Evolutionary conservation across 2,888 invertebrate genomes (phyloP).

Genomic region (Athalia cordata): DNA sequence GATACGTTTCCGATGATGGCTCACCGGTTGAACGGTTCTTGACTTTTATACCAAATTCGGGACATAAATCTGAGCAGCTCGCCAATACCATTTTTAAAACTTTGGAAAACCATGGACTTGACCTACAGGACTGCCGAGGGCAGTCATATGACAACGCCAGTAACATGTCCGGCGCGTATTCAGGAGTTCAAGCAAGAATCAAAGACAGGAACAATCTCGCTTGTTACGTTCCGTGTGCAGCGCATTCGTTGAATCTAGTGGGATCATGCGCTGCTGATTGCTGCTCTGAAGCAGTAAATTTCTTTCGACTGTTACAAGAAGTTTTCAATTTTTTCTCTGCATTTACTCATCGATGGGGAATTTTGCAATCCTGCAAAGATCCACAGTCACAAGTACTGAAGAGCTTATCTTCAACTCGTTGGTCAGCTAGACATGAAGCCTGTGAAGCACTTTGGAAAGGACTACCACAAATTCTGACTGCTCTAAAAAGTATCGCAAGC

Average conservation of each 20-base stretch:
- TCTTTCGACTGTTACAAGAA: constrained; percentile 55
- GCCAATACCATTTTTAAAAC: constrained; percentile 12
- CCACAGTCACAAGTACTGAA: constrained; percentile 19
- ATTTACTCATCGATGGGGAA: constrained; percentile 55
- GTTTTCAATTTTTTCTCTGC: constrained; percentile 56
- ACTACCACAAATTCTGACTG: constrained; percentile 22
- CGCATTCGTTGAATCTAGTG: constrained; percentile 58
- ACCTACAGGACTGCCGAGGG: constrained; percentile 50
- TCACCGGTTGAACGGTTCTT: constrained; percentile 9
- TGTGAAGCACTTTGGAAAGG: constrained; percentile 14
- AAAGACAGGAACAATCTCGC: constrained; percentile 51
- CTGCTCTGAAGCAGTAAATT: constrained; percentile 52
- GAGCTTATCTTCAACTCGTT: constrained; percentile 28
- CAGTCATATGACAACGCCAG: constrained; percentile 57
- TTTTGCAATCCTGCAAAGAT: constrained; percentile 33
- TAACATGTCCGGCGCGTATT: constrained; percentile 54
- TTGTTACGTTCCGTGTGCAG: constrained; percentile 56
- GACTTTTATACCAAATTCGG: constrained; percentile 31
- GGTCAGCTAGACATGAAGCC: constrained; percentile 26
- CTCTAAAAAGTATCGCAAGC: constrained; percentile 3
- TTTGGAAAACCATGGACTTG: constrained; percentile 23
- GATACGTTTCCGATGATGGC: constrained; percentile 8
- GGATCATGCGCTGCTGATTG: constrained; percentile 56
- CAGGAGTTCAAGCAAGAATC: constrained; percentile 55
- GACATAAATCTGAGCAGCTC: constrained; percentile 16